phyloP scores from a whole-genome alignment of 2,797 vertebrate genomes.

The Cirrhinus mrigala region DNA sequence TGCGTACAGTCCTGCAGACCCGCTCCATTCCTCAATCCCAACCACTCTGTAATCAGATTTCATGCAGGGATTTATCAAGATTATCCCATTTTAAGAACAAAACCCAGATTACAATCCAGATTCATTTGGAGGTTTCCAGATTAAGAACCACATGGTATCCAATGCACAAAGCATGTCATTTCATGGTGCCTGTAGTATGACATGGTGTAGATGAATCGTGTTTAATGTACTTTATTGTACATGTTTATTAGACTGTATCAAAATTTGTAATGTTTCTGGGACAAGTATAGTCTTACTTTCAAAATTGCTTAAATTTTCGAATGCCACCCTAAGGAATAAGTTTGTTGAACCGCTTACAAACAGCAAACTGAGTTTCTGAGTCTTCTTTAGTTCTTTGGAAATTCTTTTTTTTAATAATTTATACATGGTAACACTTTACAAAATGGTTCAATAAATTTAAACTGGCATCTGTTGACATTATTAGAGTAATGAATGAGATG shows the following conservation, averaged over 20 bases:
- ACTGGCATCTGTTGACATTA: background rate
- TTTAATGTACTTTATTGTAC: background rate
- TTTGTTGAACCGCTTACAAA: background rate
- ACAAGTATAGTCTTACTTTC: background rate
- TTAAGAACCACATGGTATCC: conserved; percentile 14
- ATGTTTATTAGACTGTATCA: background rate
- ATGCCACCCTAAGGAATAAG: background rate
- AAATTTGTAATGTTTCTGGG: background rate
- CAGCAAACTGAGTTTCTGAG: background rate
- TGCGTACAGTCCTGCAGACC: conserved; percentile 60
- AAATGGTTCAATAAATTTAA: background rate
- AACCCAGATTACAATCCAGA: conserved; percentile 70
- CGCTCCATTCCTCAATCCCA: conserved; percentile 75
- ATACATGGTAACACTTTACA: background rate
- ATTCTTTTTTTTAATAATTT: background rate
- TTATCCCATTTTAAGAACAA: conserved; percentile 71
- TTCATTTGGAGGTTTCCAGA: conserved; percentile 55
- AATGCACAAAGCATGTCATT: background rate
- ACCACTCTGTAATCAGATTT: conserved; percentile 77
- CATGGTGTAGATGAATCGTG: background rate
- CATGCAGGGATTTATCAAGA: conserved; percentile 72
- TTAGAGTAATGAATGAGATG: background rate
- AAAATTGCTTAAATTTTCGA: background rate
- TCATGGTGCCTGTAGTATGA: conserved; percentile 2
- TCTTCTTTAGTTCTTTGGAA: background rate